These are phyloP conservation scores for Lissonota sp. DNA, from an alignment of 2,888 invertebrate species.

Conservation along the genomic window DNA sequence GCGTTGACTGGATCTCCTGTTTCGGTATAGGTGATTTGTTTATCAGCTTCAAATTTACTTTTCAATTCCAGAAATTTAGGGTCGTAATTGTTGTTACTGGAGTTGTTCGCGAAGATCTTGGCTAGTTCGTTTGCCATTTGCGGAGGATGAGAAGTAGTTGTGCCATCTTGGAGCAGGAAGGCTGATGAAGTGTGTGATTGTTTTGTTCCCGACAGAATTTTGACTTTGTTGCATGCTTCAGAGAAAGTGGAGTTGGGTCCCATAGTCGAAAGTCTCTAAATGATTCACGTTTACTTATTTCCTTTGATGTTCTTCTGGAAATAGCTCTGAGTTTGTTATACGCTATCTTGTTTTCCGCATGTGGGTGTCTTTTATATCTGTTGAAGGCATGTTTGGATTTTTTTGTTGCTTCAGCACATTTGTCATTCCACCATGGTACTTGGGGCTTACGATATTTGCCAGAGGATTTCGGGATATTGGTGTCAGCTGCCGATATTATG, in stretches of 20 bases:
- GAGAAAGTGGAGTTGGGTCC: conserved; percentile 1
- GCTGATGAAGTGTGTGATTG: not conserved
- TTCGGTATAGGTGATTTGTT: not conserved
- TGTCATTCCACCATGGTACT: conserved; percentile 67
- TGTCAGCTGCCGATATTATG: not conserved
- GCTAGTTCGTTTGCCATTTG: conserved; percentile 31
- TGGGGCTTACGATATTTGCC: conserved; percentile 40
- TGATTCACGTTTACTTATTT: conserved; percentile 40
- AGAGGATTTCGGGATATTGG: conserved; percentile 11
- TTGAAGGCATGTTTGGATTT: conserved; percentile 58
- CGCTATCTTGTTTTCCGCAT: conserved; percentile 47
- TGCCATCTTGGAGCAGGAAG: conserved; percentile 7
- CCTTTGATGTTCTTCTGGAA: conserved; percentile 54
- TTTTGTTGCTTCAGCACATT: conserved; percentile 43
- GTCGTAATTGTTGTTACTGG: conserved; percentile 21
- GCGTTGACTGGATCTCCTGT: conserved; percentile 1
- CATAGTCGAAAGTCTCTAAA: conserved; percentile 54
- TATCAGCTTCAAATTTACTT: not conserved
- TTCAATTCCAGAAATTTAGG: conserved; percentile 16
- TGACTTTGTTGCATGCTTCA: conserved; percentile 53
- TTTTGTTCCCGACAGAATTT: conserved; percentile 39
- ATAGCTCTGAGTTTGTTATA: conserved; percentile 54
- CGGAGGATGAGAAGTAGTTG: not conserved
- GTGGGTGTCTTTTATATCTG: conserved; percentile 56
- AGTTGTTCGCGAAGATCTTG: conserved; percentile 27